Evolutionary conservation across 2,113 vertebrate species (phyloP), one percentile per base, ranked within the genome.

Genomic region (Hippocampus barbouri): DNA sequence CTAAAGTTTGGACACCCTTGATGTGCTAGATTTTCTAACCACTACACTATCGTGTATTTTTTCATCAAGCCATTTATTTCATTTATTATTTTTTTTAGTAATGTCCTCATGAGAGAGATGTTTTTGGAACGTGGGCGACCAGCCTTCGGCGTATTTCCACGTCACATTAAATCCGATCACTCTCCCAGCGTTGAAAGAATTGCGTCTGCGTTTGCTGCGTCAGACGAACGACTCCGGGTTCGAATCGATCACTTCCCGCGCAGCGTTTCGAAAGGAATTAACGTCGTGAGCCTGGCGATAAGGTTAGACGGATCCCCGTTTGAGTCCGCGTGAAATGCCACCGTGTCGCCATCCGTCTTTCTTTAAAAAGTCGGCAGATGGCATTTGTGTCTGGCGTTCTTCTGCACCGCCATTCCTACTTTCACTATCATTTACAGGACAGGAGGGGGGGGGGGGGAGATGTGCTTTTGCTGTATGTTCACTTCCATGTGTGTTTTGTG

Each of bases 401-500:
- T 68, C 54, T 67, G 34, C 30, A 72, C 45, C 73, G 30, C 71
- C 57, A 67, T 80, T 30, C 73, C 73, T 54, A 57, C 64, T 86
- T 83, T 75, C 49, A 57, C 71, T 74, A 56, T 84, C 89, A 87
- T 87, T 88, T 84, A 88, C 87, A 78, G 66, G 62, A 79, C 62
- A 38, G 5, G 34, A 1, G 67, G 79, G 79, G 51, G 70, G 75
- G 65, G 60, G 75, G 65, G 53, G 57, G 70, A 27, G 38, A 74
- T 73, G 72, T 75, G 77, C 73, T 59, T 65, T 65, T n/a, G 60
- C 68, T 72, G 53, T 18, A 64, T 57, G 18, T 73, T 16, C 54
- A 79, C 53, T 71, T 77, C 70, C 70, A 83, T 64, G 60, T 51
- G 74, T 30, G 83, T 83, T 45, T 85, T 77, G 86, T 92, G 92